A percentile compares a stretch with the other conserved stretches of the same genome.
Evolutionary conservation across 2,113 vertebrate genomes (phyloP).

Genomic region (Vireo altiloquus): DNA sequence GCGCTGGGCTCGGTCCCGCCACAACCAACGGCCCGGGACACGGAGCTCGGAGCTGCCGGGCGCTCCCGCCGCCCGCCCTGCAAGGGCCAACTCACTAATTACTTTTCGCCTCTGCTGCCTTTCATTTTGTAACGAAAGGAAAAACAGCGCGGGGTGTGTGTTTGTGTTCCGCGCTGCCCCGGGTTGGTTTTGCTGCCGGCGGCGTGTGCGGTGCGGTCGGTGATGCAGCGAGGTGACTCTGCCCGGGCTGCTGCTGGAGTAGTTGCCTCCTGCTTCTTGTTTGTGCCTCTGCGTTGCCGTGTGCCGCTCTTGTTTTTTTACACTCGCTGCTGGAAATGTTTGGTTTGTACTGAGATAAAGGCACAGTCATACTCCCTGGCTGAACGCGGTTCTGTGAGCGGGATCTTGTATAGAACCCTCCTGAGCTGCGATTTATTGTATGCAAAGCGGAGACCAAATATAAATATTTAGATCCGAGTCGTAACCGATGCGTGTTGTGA

Average conservation of each 20-base stretch:
- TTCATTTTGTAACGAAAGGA: background rate
- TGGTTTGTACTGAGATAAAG: background rate
- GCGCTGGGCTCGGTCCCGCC: background rate
- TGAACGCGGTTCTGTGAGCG: background rate
- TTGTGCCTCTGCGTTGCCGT: background rate
- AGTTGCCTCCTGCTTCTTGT: background rate
- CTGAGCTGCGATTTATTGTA: background rate
- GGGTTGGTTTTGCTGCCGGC: background rate
- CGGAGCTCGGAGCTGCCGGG: background rate
- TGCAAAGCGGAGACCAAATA: background rate
- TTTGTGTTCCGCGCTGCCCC: background rate
- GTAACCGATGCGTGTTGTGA: background rate
- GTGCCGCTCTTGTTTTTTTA: background rate
- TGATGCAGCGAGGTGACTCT: background rate
- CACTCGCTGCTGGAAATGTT: background rate
- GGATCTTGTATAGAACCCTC: background rate
- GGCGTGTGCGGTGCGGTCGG: background rate
- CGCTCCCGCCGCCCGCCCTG: background rate
- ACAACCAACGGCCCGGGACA: background rate
- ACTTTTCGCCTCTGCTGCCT: background rate
- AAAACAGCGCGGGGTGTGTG: background rate
- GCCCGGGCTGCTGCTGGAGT: background rate
- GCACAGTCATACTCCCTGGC: accelerated
- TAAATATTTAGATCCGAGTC: background rate
- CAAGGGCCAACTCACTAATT: background rate